Percentiles rank a stretch among this genome's conserved stretches.
These are phyloP conservation scores for Graptemys geographica DNA, from an alignment of 2,797 vertebrate genomes.

Conservation along the genomic window DNA sequence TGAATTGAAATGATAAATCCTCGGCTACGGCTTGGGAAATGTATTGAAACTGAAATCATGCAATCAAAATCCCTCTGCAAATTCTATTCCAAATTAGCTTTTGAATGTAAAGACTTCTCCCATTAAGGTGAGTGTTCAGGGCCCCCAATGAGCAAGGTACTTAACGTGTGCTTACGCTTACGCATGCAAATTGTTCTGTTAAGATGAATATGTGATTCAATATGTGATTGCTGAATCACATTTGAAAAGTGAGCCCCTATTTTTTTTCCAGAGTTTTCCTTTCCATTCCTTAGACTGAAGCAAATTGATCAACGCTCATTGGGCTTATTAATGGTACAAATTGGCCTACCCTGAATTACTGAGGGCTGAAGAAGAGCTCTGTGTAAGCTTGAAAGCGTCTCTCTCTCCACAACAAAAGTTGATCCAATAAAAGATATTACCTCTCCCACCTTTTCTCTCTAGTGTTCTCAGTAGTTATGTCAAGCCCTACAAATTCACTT, in stretches of 20 bases:
- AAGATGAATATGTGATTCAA: not conserved
- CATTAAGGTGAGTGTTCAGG: not conserved
- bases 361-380: not conserved
- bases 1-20: not conserved
- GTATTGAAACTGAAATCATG: not conserved
- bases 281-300: not conserved
- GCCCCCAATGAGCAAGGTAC: not conserved
- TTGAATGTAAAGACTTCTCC: not conserved
- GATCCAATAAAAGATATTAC: slow-evolving; percentile 6
- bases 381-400: not conserved
- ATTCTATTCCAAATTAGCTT: not conserved
- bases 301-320: slow-evolving; percentile 51
- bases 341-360: not conserved
- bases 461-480: slow-evolving; percentile 22
- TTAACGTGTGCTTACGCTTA: accelerated
- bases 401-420: not conserved
- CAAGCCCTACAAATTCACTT: slow-evolving; percentile 13
- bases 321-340: slow-evolving; percentile 49
- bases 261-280: slow-evolving; percentile 33
- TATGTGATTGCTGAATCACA: not conserved
- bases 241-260: slow-evolving; percentile 9
- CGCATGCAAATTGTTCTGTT: not conserved
- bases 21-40: not conserved
- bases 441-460: slow-evolving; percentile 6
- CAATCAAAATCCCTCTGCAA: not conserved